Conservation (phyloP, 1,140 invertebrate species). For the Lucilia sericata region DNA sequence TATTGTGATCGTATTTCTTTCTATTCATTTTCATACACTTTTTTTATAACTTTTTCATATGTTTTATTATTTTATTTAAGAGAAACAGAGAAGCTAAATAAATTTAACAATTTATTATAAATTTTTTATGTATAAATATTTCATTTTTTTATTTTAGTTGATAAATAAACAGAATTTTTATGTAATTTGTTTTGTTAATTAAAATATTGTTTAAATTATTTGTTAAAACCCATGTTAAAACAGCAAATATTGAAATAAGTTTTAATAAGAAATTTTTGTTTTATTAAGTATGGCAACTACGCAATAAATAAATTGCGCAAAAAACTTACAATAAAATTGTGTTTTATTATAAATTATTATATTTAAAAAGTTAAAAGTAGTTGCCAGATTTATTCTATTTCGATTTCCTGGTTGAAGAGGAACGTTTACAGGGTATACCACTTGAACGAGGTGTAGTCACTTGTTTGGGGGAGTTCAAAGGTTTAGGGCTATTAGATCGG, state of each 20-base stretch:
- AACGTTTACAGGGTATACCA: background rate
- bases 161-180: background rate
- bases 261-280: slow-evolving; percentile 36
- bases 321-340: slow-evolving; percentile 38
- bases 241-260: slow-evolving; percentile 17
- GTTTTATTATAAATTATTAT: background rate
- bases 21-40: background rate
- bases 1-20: background rate
- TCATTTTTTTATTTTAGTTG: background rate
- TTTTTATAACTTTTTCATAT: background rate
- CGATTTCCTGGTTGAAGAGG: background rate
- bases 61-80: background rate
- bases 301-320: slow-evolving; percentile 50
- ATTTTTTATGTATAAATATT: slow-evolving; percentile 28
- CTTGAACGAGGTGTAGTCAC: background rate
- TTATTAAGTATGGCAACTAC: slow-evolving; percentile 48
- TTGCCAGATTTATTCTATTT: background rate
- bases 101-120: background rate
- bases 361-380: background rate
- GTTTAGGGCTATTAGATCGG: background rate
- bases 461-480: background rate
- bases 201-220: slow-evolving; percentile 9
- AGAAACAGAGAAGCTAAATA: background rate
- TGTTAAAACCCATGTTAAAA: background rate
- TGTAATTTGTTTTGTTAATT: background rate